phyloP scores from a whole-genome alignment of 2,113 vertebrate genomes.

The Perognathus longimembris region DNA sequence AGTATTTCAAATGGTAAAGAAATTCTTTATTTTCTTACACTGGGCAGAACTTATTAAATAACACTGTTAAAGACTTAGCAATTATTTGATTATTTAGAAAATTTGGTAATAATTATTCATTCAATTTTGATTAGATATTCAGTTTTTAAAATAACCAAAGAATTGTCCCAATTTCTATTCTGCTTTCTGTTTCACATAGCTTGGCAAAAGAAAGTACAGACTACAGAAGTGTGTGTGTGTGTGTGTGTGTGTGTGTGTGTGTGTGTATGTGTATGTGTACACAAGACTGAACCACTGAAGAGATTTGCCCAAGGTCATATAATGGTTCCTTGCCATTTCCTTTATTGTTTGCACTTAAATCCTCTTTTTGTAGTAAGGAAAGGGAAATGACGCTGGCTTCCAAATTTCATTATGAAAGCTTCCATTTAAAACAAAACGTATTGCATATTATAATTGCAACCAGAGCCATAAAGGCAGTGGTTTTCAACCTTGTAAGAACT shows the following conservation, averaged over 20 bases:
- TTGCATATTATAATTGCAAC: conserved; percentile 78
- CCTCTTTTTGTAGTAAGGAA: conserved; percentile 76
- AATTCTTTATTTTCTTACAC: not conserved
- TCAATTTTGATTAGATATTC: conserved; percentile 61
- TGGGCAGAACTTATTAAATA: conserved; percentile 39
- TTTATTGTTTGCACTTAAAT: conserved; percentile 78
- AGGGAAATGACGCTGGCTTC: conserved; percentile 79
- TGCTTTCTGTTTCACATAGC: conserved; percentile 31
- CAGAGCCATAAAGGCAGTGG: conserved; percentile 71
- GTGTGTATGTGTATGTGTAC: not conserved
- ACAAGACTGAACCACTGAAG: not conserved
- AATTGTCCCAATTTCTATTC: conserved; percentile 53
- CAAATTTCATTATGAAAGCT: conserved; percentile 82
- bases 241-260: not conserved
- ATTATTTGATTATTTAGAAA: conserved; percentile 69
- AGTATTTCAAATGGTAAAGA: not conserved
- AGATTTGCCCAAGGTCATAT: conserved; percentile 72
- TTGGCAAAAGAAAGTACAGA: conserved; percentile 65
- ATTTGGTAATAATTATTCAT: conserved; percentile 63
- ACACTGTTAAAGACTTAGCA: not conserved
- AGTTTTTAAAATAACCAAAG: conserved; percentile 61
- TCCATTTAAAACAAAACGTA: conserved; percentile 82
- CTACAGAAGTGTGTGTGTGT: not conserved
- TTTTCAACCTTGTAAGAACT: conserved; percentile 75
- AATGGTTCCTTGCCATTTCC: conserved; percentile 74